phyloP scores from a whole-genome alignment of 2,888 invertebrate genomes.

The Aricia artaxerxes region DNA sequence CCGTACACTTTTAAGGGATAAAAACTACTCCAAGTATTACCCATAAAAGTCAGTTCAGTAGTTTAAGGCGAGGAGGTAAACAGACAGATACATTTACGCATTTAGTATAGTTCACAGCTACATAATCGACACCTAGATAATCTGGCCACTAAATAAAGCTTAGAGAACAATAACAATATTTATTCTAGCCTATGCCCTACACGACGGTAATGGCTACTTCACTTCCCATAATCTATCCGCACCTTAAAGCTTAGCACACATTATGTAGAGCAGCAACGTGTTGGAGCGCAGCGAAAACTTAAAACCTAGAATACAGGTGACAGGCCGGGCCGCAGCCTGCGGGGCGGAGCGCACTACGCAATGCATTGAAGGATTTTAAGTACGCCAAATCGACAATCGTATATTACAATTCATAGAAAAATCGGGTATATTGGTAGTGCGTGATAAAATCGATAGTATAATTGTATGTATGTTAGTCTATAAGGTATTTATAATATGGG shows the following conservation, averaged over 20 bases:
- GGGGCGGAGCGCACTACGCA: background rate
- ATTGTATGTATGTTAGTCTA: no score
- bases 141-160: background rate
- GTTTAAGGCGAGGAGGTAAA: background rate
- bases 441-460: no score
- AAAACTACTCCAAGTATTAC: no score
- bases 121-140: background rate
- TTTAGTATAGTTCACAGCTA: background rate
- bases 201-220: constrained; percentile 43
- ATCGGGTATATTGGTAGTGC: no score
- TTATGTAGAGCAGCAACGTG: background rate
- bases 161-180: constrained; percentile 39
- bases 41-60: no score
- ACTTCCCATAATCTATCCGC: constrained; percentile 42
- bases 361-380: no score
- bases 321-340: no score
- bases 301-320: background rate
- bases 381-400: no score
- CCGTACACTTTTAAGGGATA: no score
- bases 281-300: background rate
- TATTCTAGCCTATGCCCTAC: constrained; percentile 37
- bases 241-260: constrained; percentile 29
- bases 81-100: background rate
- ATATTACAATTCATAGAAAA: no score
- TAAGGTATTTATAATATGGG: no score